Evolutionary conservation across 2,888 invertebrate species (phyloP).

Genomic region (Athetis lepigone): DNA sequence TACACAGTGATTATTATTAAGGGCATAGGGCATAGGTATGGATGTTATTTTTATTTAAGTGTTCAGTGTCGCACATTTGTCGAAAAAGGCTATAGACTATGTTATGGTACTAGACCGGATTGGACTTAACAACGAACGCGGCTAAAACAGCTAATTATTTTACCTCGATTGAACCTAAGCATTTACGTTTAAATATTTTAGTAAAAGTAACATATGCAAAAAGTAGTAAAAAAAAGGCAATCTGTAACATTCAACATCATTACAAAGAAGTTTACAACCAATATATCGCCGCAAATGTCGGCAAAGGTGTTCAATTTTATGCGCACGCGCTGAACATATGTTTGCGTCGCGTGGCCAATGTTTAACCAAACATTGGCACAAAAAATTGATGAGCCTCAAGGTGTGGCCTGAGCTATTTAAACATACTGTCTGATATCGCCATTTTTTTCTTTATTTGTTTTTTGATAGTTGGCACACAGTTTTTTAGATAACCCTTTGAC

Average conservation of each 20-base stretch:
- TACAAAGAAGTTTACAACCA: constrained; percentile 63
- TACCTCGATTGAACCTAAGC: not conserved
- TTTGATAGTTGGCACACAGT: constrained; percentile 23
- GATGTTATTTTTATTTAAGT: too few relatives aligned
- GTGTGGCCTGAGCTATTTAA: constrained; percentile 68
- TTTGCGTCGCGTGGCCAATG: constrained; percentile 70
- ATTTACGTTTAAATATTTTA: not conserved
- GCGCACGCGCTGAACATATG: constrained; percentile 83
- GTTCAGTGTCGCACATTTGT: too few relatives aligned
- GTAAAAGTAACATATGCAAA: constrained; percentile 18
- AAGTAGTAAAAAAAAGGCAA: constrained; percentile 46
- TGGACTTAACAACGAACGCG: too few relatives aligned
- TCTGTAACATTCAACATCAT: constrained; percentile 58
- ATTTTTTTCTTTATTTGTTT: constrained; percentile 59
- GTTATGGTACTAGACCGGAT: too few relatives aligned
- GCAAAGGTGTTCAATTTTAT: constrained; percentile 81
- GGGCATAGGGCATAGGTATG: too few relatives aligned
- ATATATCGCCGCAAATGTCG: constrained; percentile 80
- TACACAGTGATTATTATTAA: too few relatives aligned
- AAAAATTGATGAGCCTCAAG: constrained; percentile 75
- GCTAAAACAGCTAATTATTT: too few relatives aligned
- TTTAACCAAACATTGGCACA: constrained; percentile 72
- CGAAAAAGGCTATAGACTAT: too few relatives aligned
- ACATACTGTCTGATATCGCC: constrained; percentile 64
- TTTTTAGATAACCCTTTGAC: constrained; percentile 45